A percentile compares a stretch with the other conserved stretches of the same genome.
Evolutionary conservation across 2,113 vertebrate species (phyloP).

Genomic region (Limanda limanda): DNA sequence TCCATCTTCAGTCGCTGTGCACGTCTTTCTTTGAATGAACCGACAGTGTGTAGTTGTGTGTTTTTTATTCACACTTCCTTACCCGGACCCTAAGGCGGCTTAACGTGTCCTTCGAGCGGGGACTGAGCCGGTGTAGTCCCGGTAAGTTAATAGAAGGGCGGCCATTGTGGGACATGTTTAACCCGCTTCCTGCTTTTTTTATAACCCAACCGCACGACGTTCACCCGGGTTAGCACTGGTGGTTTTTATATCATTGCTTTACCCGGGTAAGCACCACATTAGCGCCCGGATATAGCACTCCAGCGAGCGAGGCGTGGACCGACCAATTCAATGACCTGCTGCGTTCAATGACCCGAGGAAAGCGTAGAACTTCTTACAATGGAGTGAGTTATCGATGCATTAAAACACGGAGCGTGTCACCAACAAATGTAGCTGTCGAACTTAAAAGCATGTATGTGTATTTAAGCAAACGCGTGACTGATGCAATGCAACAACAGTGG

Average conservation of each 20-base stretch:
- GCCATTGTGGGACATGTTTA: background rate
- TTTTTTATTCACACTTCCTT: too few species aligned
- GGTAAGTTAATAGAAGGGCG: background rate
- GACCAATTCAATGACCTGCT: background rate
- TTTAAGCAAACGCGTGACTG: background rate
- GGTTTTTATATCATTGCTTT: conserved; percentile 60
- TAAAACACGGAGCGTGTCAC: too few species aligned
- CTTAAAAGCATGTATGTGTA: background rate
- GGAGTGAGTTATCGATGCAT: rapidly evolving
- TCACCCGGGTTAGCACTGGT: background rate
- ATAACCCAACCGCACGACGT: rapidly evolving
- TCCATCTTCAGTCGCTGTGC: background rate
- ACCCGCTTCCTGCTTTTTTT: background rate
- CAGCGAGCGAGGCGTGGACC: background rate
- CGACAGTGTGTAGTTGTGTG: too few species aligned
- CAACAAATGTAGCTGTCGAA: too few species aligned
- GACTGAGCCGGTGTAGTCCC: conserved; percentile 23
- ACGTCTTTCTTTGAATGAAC: too few species aligned
- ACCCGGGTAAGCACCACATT: background rate
- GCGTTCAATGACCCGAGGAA: conserved; percentile 32
- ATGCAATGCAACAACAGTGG: background rate
- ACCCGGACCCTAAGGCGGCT: too few species aligned
- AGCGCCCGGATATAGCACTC: background rate
- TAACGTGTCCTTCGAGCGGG: conserved; percentile 53
- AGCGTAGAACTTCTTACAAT: background rate